Conservation (phyloP, 2,888 invertebrate species). For the Chelonus formosanus region DNA sequence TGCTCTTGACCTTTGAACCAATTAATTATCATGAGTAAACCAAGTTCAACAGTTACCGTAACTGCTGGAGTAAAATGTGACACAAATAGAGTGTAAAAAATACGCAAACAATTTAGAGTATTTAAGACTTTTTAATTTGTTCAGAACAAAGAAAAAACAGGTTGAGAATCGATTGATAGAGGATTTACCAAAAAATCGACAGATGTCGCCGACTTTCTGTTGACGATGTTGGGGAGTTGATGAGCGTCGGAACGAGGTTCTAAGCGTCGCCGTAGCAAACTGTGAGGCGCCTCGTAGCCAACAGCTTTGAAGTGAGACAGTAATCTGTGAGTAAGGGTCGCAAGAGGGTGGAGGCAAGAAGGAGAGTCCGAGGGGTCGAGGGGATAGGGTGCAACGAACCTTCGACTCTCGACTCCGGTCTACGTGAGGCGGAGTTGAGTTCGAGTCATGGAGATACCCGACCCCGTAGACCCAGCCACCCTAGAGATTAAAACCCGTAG, state of each 20-base stretch:
- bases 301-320: conserved; percentile 29
- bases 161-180: not conserved
- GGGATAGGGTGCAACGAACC: conserved; percentile 59
- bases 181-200: not conserved
- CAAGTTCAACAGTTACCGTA: too few relatives aligned
- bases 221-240: conserved; percentile 25
- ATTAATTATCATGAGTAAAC: too few relatives aligned
- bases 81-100: too few relatives aligned
- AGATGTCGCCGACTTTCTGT: conserved; percentile 13
- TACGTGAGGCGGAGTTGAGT: conserved; percentile 60
- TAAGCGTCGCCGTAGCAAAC: conserved; percentile 36
- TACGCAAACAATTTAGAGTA: too few relatives aligned
- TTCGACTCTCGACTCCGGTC: conserved; percentile 59
- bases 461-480: conserved; percentile 69
- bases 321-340: conserved; percentile 24
- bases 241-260: conserved; percentile 40
- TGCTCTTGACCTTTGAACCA: too few relatives aligned
- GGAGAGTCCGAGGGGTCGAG: conserved; percentile 30
- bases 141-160: too few relatives aligned
- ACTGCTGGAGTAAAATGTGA: too few relatives aligned
- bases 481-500: conserved; percentile 92
- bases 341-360: not conserved
- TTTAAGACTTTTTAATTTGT: too few relatives aligned
- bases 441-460: conserved; percentile 72
- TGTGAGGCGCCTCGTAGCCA: conserved; percentile 35